Conservation (phyloP, 1,140 invertebrate species). For the Drosophila malerkotliana region DNA sequence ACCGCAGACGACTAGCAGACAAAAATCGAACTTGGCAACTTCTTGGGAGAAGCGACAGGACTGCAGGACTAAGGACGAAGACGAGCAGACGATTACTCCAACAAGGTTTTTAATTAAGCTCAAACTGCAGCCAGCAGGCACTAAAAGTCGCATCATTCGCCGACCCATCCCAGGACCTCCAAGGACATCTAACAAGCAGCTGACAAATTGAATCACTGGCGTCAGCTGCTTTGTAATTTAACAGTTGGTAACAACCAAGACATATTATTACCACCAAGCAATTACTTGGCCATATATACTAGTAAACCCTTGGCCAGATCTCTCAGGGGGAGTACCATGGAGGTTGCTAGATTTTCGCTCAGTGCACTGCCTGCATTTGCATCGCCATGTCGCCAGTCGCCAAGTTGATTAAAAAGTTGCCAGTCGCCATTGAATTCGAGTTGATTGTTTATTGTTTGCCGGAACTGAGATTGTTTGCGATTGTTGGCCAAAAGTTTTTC, state of each 20-base stretch:
- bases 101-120: constrained; percentile 83
- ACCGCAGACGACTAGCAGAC: constrained; percentile 65
- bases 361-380: constrained; percentile 45
- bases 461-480: constrained; percentile 36
- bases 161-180: constrained; percentile 11
- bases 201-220: constrained; percentile 79
- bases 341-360: background rate
- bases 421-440: constrained; percentile 68
- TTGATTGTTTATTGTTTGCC: constrained; percentile 78
- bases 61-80: background rate
- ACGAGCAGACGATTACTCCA: constrained; percentile 53
- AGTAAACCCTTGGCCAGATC: background rate
- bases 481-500: constrained; percentile 46
- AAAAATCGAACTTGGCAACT: constrained; percentile 78
- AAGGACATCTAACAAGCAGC: constrained; percentile 62
- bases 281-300: constrained; percentile 60
- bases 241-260: constrained; percentile 36
- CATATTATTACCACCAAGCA: constrained; percentile 64
- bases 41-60: constrained; percentile 19
- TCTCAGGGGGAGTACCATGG: background rate
- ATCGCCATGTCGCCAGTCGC: constrained; percentile 66
- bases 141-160: constrained; percentile 72
- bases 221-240: constrained; percentile 68
- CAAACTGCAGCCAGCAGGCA: constrained; percentile 59
- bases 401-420: constrained; percentile 79